Base-by-base conservation (phyloP, 2,113 vertebrate genomes). In the Clarias macrocephalus region DNA sequence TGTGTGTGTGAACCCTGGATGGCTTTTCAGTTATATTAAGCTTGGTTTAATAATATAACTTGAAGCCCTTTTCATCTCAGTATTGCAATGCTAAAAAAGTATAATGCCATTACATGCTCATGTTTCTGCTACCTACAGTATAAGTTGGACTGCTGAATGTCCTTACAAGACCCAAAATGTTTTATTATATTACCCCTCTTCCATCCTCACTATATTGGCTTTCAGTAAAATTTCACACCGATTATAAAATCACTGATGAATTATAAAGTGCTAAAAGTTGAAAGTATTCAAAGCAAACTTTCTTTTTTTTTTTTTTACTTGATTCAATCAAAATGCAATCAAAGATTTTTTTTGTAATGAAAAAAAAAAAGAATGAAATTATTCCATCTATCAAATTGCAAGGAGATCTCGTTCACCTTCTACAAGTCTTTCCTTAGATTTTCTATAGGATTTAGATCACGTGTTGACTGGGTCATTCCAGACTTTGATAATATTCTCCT, bases 181-280 rank as follows among this genome's bases (percentile, higher is more conserved):
- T 80, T 80, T n/a, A 80, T 30, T 56, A 80, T 80, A 60, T 33
- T 80, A 37, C 11, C 30, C 57, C 30, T 30, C 60, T 80, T 80
- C 10, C 3, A 5, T 80, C 30, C 54, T 33, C 16, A 33, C 57
- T 80, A 30, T 18, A 57, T 5, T 59, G 54, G 54, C 28, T 80
- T 80, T 19, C 30, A 62, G 56, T 62, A 62, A 15, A 59, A 59
- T 30, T 59, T 57, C 18, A 80, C 57, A 80, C 19, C 23, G n/a
- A 57, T 80, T 37, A 80, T 59, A 62, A 33, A 80, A 60, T 33
- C 19, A 28, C 4, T 28, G 25, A 56, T 77, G 48, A 77, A 11
- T 52, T 77, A 6, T n/a, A 56, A 77, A 77, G 75, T 12, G 8
- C 75, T n/a, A 25, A 15, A 77, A 77, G 37, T n/a, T 48, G 3